phyloP scores from a whole-genome alignment of 2,113 vertebrate genomes.

The Silurus asotus region DNA sequence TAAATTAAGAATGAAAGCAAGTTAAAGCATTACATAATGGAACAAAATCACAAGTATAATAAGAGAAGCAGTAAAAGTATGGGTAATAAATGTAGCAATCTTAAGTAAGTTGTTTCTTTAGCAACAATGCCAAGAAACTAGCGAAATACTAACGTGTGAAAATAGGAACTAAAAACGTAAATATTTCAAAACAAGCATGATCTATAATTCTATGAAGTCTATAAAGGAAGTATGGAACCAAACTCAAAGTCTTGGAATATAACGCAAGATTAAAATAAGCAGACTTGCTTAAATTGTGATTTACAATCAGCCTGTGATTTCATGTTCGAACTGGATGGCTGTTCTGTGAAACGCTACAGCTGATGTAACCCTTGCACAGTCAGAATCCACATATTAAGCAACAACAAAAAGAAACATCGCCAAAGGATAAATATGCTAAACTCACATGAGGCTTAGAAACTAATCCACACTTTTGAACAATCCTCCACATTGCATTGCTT shows the following conservation, averaged over 20 bases:
- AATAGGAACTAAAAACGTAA: background rate
- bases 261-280: background rate
- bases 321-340: background rate
- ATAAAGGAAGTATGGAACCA: background rate
- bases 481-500: background rate
- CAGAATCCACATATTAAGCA: background rate
- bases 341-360: background rate
- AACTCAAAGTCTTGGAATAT: background rate
- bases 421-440: background rate
- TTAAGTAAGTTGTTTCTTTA: background rate
- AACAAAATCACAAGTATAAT: background rate
- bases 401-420: background rate
- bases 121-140: background rate
- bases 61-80: background rate
- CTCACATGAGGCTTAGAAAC: background rate
- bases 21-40: background rate
- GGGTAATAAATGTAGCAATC: background rate
- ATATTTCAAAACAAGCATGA: background rate
- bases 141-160: background rate
- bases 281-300: background rate
- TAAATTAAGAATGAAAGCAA: background rate
- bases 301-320: background rate
- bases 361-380: background rate
- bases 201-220: background rate
- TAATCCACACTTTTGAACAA: background rate